Evolutionary conservation across 2,113 vertebrate genomes (phyloP).

Genomic region (Chlorocebus sabaeus): DNA sequence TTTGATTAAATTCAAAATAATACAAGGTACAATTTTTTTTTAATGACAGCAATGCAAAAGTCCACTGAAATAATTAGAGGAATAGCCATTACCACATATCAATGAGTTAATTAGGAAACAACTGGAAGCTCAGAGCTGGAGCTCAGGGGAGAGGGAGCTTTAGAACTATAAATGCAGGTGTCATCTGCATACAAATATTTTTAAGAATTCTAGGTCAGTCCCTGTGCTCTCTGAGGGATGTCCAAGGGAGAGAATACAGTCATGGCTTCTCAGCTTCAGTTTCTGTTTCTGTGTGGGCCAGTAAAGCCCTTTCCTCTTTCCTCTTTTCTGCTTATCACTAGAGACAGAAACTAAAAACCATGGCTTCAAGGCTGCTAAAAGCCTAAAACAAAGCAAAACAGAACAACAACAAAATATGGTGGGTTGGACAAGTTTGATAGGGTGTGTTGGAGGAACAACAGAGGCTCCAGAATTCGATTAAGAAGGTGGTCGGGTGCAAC

Average conservation of each 20-base stretch:
- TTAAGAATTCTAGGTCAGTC: not conserved
- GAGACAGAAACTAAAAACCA: too few relatives aligned
- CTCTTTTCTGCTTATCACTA: too few relatives aligned
- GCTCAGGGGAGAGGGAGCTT: not conserved
- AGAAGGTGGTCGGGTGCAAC: not conserved
- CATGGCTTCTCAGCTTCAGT: too few relatives aligned
- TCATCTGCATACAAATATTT: not conserved
- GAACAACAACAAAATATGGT: too few relatives aligned
- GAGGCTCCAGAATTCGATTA: not conserved
- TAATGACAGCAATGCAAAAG: slow-evolving; percentile 5
- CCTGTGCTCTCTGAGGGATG: not conserved
- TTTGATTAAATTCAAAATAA: slow-evolving; percentile 22
- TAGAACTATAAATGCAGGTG: not conserved
- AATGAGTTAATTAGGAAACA: slow-evolving; percentile 1
- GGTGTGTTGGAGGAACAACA: not conserved
- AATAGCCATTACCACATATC: not conserved
- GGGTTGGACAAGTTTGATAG: not conserved
- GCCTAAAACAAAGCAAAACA: too few relatives aligned
- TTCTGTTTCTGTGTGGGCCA: too few relatives aligned
- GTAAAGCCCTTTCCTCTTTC: too few relatives aligned
- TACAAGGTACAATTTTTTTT: not conserved
- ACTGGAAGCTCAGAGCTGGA: not conserved
- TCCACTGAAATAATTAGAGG: not conserved
- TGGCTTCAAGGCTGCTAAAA: too few relatives aligned
- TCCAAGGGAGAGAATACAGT: too few relatives aligned